phyloP scores from a whole-genome alignment of 2,888 invertebrate species.

The Drosophila leonis region DNA sequence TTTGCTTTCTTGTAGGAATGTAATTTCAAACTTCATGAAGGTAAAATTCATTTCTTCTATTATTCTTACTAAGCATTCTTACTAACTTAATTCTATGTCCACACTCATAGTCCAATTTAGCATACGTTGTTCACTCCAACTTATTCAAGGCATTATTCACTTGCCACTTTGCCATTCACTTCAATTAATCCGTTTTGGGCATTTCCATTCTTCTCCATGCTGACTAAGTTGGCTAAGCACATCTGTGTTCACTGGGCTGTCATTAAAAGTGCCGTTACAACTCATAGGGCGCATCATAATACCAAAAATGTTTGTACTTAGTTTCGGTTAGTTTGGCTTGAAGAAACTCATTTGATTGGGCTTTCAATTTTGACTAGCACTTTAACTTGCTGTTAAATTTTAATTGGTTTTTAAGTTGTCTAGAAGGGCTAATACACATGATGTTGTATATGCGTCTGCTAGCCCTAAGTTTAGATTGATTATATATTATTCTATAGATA shows the following conservation, averaged over 20 bases:
- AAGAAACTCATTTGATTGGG: neutral
- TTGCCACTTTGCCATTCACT: slow-evolving; percentile 13
- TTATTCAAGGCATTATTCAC: slow-evolving; percentile 5
- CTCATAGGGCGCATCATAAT: neutral
- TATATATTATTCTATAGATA: neutral
- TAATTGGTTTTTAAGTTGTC: too few relatives aligned
- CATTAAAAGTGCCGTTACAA: slow-evolving; percentile 10
- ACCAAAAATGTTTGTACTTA: neutral
- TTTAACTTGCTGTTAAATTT: too few relatives aligned
- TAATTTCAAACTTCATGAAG: neutral
- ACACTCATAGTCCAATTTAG: neutral
- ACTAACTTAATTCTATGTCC: neutral
- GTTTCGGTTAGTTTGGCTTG: neutral
- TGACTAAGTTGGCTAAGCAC: slow-evolving; percentile 13
- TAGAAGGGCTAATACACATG: too few relatives aligned
- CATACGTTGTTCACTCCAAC: neutral
- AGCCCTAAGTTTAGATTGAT: neutral
- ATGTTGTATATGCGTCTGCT: neutral
- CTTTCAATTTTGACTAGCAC: too few relatives aligned
- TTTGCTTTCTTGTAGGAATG: neutral
- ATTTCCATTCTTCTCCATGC: neutral
- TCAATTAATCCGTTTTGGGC: slow-evolving; percentile 20
- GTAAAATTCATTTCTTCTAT: neutral
- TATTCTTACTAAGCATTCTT: too few relatives aligned
- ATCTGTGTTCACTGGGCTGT: slow-evolving; percentile 23